Evolutionary conservation across 2,113 vertebrate genomes (phyloP).

Genomic region (Eulemur rufifrons): DNA sequence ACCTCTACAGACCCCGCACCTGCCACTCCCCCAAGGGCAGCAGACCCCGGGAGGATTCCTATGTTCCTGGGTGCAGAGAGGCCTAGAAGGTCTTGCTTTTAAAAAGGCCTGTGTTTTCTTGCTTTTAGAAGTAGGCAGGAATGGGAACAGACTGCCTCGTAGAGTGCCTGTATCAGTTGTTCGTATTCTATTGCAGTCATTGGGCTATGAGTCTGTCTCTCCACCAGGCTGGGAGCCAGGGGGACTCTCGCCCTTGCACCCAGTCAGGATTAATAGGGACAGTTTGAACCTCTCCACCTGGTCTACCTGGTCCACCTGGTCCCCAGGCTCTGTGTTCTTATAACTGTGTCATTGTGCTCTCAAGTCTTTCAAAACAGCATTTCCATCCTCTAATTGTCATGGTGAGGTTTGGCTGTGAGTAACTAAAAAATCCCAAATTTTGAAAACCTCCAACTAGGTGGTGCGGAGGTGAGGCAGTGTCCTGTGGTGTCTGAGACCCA

Average conservation of each 20-base stretch:
- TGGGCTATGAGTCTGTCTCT: neutral
- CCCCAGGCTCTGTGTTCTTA: neutral
- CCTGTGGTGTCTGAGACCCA: neutral
- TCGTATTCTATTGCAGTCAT: neutral
- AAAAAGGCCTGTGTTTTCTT: neutral
- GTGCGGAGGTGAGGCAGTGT: neutral
- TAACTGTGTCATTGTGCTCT: neutral
- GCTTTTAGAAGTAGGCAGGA: neutral
- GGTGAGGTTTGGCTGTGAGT: neutral
- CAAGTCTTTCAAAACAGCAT: neutral
- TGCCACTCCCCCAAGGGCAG: neutral
- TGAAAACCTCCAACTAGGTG: neutral
- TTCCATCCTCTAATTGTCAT: neutral
- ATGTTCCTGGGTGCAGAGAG: accelerated
- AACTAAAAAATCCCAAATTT: neutral
- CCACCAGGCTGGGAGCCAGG: neutral
- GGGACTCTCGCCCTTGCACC: neutral
- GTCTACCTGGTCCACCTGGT: accelerated
- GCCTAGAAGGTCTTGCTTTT: neutral
- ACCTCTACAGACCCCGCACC: no score
- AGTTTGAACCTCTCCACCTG: neutral
- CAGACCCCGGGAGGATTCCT: neutral
- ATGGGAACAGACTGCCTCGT: neutral
- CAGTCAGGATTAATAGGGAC: neutral
- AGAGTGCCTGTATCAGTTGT: neutral